These are phyloP conservation scores for Mesorhabditis spiculigera DNA, from an alignment of 2,888 invertebrate genomes.

Conservation along the genomic window DNA sequence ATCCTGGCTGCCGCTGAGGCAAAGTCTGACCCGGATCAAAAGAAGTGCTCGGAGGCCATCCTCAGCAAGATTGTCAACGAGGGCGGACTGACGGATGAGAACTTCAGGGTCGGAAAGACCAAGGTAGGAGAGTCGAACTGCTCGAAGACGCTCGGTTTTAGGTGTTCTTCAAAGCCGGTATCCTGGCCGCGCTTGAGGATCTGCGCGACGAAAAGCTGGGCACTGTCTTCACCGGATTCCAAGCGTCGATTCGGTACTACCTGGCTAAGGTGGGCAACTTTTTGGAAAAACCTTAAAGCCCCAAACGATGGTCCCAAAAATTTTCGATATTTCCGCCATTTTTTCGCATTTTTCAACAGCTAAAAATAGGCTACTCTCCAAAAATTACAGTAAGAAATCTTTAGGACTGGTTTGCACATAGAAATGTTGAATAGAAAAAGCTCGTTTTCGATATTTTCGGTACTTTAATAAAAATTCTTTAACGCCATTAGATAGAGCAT, in stretches of 20 bases:
- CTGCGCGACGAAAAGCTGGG: slow-evolving; percentile 91
- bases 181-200: slow-evolving; percentile 99
- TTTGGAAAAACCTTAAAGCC: no score
- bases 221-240: slow-evolving; percentile 89
- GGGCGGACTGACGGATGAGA: slow-evolving; percentile 67
- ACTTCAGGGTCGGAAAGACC: slow-evolving; percentile 46
- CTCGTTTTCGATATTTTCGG: slow-evolving; percentile 63
- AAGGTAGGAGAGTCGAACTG: slow-evolving; percentile 23
- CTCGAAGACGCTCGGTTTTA: slow-evolving; percentile 57
- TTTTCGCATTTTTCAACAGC: no score
- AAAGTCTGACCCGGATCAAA: slow-evolving; percentile 59
- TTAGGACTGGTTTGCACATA: no score
- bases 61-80: slow-evolving; percentile 63
- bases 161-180: slow-evolving; percentile 77
- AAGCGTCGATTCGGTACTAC: slow-evolving; percentile 63
- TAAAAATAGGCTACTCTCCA: no score
- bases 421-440: no score
- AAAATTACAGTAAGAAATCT: no score
- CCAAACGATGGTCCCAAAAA: no score
- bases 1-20: slow-evolving; percentile 87
- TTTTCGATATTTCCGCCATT: no score
- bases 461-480: no score
- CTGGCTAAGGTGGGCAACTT: slow-evolving; percentile 3
- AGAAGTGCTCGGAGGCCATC: slow-evolving; percentile 77
- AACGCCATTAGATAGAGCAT: no score